phyloP scores from a whole-genome alignment of 2,797 vertebrate species.

The Tangara arthus region DNA sequence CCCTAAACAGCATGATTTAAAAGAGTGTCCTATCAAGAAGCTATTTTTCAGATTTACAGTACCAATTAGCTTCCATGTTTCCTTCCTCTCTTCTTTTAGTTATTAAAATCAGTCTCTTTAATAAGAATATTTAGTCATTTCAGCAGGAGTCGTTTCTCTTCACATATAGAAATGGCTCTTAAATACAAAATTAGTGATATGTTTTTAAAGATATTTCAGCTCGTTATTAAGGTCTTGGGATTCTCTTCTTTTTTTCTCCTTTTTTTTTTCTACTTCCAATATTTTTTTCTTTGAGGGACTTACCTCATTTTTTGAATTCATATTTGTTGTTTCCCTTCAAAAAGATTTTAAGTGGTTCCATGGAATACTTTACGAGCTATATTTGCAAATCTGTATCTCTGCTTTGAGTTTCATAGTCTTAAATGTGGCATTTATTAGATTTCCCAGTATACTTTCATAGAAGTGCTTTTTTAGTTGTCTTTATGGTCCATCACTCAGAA shows the following conservation, averaged over 20 bases:
- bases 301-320: background rate
- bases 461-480: background rate
- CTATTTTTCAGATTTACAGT: constrained; percentile 14
- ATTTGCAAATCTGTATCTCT: background rate
- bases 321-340: background rate
- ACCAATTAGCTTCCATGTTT: background rate
- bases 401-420: background rate
- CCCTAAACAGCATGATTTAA: background rate
- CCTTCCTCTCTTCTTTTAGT: background rate
- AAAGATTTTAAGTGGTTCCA: background rate
- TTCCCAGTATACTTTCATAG: background rate
- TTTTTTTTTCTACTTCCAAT: background rate
- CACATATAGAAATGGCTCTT: background rate
- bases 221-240: background rate
- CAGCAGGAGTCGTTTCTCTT: background rate
- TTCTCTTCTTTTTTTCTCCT: background rate
- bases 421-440: background rate
- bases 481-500: background rate
- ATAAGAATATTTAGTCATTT: background rate
- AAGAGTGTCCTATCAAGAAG: background rate
- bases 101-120: background rate
- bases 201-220: background rate
- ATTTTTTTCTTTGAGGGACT: background rate
- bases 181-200: background rate
- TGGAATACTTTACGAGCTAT: background rate